These are phyloP conservation scores for Elachura formosa DNA, from an alignment of 2,113 vertebrate species.

Conservation along the genomic window DNA sequence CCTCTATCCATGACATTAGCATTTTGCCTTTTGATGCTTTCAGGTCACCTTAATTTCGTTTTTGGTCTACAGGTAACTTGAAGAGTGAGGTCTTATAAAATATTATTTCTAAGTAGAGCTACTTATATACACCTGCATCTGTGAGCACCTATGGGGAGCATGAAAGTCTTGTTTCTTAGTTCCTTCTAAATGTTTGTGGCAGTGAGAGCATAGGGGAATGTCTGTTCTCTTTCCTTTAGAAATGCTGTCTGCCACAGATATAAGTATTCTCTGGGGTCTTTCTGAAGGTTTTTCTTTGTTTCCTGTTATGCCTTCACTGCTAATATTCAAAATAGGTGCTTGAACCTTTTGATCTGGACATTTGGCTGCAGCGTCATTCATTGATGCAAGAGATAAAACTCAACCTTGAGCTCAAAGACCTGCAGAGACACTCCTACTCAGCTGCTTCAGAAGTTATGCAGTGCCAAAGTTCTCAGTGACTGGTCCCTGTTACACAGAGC, in stretches of 20 bases:
- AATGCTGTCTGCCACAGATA: not conserved
- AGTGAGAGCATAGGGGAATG: not conserved
- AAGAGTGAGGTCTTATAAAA: not conserved
- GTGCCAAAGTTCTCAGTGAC: not conserved
- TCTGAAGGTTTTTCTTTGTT: not conserved
- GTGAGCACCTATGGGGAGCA: not conserved
- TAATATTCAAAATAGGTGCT: not conserved
- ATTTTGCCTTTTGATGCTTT: not conserved
- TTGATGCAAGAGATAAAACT: not conserved
- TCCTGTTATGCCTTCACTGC: not conserved
- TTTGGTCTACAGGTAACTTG: not conserved
- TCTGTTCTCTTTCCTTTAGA: not conserved
- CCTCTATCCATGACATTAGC: not conserved
- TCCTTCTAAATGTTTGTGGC: not conserved
- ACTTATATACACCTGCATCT: not conserved
- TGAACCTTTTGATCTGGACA: not conserved
- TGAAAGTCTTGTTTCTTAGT: not conserved
- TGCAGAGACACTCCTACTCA: not conserved
- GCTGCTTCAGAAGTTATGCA: not conserved
- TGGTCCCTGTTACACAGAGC: not conserved
- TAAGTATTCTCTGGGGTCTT: not conserved
- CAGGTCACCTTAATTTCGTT: not conserved
- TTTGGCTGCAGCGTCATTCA: not conserved
- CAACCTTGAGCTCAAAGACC: not conserved
- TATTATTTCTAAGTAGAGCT: not conserved